Percentiles rank a stretch among this genome's conserved stretches.
phyloP scores from a whole-genome alignment of 2,797 vertebrate species.

The Poecilia wingei region DNA sequence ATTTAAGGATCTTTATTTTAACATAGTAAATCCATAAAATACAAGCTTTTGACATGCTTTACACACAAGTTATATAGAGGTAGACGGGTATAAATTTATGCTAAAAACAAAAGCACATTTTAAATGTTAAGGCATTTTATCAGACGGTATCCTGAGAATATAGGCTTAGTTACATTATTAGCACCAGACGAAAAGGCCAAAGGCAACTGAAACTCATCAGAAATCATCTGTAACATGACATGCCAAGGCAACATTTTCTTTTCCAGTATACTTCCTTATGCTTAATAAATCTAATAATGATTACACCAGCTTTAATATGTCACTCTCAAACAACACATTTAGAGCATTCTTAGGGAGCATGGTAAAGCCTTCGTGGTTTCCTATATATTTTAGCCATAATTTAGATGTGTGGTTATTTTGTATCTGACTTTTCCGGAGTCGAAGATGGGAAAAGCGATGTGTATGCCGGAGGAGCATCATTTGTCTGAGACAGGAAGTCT shows the following conservation, averaged over 20 bases:
- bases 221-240: not conserved
- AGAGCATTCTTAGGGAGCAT: not conserved
- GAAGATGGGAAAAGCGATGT: slow-evolving; percentile 59
- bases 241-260: not conserved
- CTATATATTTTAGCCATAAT: not conserved
- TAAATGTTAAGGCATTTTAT: slow-evolving; percentile 26
- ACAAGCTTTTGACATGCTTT: not conserved
- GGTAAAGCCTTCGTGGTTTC: not conserved
- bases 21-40: not conserved
- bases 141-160: slow-evolving; percentile 5
- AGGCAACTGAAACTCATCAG: not conserved
- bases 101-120: slow-evolving; percentile 9
- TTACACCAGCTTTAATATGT: not conserved
- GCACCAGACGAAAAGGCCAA: not conserved
- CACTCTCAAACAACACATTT: not conserved
- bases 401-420: slow-evolving; percentile 24
- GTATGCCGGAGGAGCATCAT: slow-evolving; percentile 67
- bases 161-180: not conserved
- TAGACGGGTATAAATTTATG: not conserved
- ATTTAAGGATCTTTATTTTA: not conserved
- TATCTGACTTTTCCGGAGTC: slow-evolving; percentile 9
- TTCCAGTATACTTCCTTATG: not conserved
- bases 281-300: not conserved
- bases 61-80: not conserved
- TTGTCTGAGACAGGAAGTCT: slow-evolving; percentile 64